Evolutionary conservation across 2,888 invertebrate genomes (phyloP).

Genomic region (Perizoma flavofasciatum): DNA sequence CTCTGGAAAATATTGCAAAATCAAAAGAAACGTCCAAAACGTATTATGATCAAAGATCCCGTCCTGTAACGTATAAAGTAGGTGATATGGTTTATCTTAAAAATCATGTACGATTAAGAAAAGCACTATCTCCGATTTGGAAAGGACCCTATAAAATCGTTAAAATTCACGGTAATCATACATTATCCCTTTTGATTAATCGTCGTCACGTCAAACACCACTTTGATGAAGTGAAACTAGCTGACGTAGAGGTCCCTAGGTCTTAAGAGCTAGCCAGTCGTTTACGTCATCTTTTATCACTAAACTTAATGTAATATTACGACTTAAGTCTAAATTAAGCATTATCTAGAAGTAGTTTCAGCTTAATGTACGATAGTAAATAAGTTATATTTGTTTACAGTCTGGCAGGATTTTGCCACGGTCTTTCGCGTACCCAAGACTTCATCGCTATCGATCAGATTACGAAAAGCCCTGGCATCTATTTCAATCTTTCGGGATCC

Average conservation of each 20-base stretch:
- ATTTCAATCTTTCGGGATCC: slow-evolving; percentile 4
- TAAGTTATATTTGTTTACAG: not conserved
- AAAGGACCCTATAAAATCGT: slow-evolving; percentile 26
- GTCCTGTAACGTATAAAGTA: slow-evolving; percentile 28
- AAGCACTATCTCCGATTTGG: slow-evolving; percentile 25
- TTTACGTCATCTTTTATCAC: not conserved
- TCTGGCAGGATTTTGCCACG: not conserved
- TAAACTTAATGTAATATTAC: too few species aligned
- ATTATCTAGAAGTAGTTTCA: too few species aligned
- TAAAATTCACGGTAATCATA: slow-evolving; percentile 5
- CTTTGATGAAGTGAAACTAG: slow-evolving; percentile 5
- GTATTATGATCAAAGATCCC: slow-evolving; percentile 32
- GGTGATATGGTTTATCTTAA: slow-evolving; percentile 9
- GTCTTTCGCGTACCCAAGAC: slow-evolving; percentile 4
- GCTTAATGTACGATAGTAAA: too few species aligned
- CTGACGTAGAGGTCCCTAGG: not conserved
- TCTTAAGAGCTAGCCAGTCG: too few species aligned
- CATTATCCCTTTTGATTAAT: slow-evolving; percentile 14
- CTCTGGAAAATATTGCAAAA: not conserved
- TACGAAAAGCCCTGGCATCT: slow-evolving; percentile 12
- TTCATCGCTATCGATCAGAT: not conserved
- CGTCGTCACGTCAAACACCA: slow-evolving; percentile 17
- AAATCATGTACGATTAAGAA: slow-evolving; percentile 10
- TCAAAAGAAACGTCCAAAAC: slow-evolving; percentile 40
- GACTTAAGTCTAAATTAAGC: too few species aligned